Evolutionary conservation across 2,113 vertebrate species (phyloP).

Genomic region (Thamnophis sirtalis): DNA sequence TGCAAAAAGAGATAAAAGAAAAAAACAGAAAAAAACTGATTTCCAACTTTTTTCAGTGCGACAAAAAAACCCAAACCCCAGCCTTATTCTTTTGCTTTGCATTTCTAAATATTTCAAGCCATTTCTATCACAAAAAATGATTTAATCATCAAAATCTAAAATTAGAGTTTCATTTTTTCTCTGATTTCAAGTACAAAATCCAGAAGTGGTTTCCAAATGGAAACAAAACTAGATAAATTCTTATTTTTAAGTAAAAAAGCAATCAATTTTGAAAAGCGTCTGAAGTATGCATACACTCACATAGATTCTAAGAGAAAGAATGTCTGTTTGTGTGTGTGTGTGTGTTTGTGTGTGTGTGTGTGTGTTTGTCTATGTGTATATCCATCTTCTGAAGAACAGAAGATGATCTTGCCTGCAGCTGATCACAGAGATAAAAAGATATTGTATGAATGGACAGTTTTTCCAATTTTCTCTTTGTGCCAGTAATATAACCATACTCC

Average conservation of each 20-base stretch:
- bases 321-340: no score
- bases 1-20: no score
- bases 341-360: not conserved
- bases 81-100: not conserved
- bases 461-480: constrained; percentile 14
- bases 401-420: not conserved
- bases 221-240: not conserved
- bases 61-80: not conserved
- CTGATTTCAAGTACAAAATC: not conserved
- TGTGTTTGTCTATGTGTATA: not conserved
- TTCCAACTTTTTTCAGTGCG: not conserved
- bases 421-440: not conserved
- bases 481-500: constrained; percentile 42
- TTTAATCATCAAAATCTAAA: not conserved
- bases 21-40: no score
- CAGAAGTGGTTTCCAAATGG: not conserved
- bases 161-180: not conserved
- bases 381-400: not conserved
- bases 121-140: not conserved
- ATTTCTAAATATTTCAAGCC: not conserved
- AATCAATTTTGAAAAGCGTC: not conserved
- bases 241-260: not conserved
- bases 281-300: not conserved
- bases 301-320: not conserved
- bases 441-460: not conserved